Conservation (phyloP, 1,140 invertebrate genomes). For the Pristionchus pacificus region DNA sequence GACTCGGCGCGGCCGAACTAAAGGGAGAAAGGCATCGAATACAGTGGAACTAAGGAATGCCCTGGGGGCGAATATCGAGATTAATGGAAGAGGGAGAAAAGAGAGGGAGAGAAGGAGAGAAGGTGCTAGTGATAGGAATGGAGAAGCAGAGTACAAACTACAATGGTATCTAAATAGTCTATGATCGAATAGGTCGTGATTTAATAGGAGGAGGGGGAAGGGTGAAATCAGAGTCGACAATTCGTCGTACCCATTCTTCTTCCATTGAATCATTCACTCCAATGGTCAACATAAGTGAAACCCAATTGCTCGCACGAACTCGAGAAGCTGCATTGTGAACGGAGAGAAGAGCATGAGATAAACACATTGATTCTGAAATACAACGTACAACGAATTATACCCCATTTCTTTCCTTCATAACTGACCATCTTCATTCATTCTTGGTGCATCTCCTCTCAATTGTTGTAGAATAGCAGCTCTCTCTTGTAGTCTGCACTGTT, state of each 20-base stretch:
- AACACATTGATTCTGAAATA: constrained; percentile 47
- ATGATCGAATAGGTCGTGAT: constrained; percentile 33
- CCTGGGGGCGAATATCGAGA: background rate
- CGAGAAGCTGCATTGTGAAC: constrained; percentile 46
- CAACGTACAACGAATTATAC: constrained; percentile 1
- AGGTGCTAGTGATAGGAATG: constrained; percentile 1
- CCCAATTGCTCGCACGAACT: constrained; percentile 53
- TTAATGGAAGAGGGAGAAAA: constrained; percentile 1
- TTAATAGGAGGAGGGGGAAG: constrained; percentile 54
- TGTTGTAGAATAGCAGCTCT: constrained; percentile 49
- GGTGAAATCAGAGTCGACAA: constrained; percentile 42
- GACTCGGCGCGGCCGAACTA: background rate
- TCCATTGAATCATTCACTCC: constrained; percentile 40
- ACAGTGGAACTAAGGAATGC: background rate
- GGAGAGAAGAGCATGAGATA: constrained; percentile 38
- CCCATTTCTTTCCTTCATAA: background rate
- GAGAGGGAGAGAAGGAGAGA: background rate
- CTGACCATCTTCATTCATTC: constrained; percentile 46
- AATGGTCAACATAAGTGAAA: constrained; percentile 50
- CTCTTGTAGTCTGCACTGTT: constrained; percentile 49
- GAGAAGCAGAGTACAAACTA: constrained; percentile 12
- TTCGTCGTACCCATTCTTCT: constrained; percentile 35
- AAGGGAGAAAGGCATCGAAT: constrained; percentile 5
- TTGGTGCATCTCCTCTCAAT: constrained; percentile 47
- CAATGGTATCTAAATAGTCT: background rate